Evolutionary conservation across 2,797 vertebrate species (phyloP).

Genomic region (Paedocypris micromegethes): DNA sequence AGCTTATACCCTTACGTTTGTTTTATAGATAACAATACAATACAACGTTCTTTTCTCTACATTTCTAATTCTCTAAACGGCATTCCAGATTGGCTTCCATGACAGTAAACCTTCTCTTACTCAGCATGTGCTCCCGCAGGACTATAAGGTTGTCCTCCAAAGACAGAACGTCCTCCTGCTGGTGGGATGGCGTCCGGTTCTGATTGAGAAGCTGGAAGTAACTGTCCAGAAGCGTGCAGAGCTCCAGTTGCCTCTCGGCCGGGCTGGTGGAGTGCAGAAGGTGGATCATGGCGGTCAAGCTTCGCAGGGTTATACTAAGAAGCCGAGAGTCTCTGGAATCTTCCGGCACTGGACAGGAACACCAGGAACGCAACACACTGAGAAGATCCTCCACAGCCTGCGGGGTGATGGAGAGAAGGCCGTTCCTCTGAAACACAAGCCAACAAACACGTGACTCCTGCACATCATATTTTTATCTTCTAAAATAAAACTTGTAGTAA

Average conservation of each 20-base stretch:
- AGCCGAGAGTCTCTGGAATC: conserved; percentile 52
- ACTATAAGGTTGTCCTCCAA: conserved; percentile 74
- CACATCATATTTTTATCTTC: no score
- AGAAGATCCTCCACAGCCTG: conserved; percentile 78
- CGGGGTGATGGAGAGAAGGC: conserved; percentile 74
- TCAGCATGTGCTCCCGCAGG: conserved; percentile 85
- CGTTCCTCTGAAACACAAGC: conserved; percentile 73
- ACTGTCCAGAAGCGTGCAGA: conserved; percentile 77
- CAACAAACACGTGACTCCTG: conserved; percentile 8
- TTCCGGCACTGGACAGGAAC: conserved; percentile 48
- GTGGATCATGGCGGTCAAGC: conserved; percentile 80
- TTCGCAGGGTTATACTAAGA: conserved; percentile 65
- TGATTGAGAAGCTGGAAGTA: conserved; percentile 90
- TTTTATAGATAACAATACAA: no score
- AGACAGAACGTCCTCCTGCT: conserved; percentile 54
- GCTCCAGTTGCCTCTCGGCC: conserved; percentile 72
- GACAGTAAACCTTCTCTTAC: conserved; percentile 61
- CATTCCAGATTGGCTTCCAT: no score
- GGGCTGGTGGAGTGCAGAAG: conserved; percentile 81
- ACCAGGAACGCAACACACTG: conserved; percentile 72
- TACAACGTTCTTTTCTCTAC: no score
- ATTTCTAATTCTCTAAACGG: no score
- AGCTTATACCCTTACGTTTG: no score
- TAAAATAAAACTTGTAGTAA: no score
- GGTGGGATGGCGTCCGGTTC: conserved; percentile 62